These are phyloP conservation scores for Tauraco erythrolophus DNA, from an alignment of 2,113 vertebrate genomes.

Conservation along the genomic window DNA sequence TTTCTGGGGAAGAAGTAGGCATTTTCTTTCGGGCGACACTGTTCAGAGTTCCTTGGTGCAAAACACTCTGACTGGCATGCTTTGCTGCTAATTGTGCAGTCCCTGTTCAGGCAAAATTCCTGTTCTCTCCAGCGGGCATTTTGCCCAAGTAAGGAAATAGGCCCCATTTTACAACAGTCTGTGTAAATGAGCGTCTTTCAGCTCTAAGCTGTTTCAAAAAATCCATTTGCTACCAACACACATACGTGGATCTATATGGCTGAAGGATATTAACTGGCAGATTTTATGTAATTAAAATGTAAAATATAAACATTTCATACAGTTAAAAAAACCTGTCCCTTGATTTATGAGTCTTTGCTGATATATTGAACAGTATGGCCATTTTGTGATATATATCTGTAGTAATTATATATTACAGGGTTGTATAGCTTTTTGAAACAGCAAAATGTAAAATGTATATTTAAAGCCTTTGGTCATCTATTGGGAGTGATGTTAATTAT, in stretches of 20 bases:
- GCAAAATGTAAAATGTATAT: constrained; percentile 32
- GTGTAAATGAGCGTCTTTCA: background rate
- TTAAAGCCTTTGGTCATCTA: constrained; percentile 44
- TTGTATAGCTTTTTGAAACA: constrained; percentile 45
- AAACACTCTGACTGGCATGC: background rate
- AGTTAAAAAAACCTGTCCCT: background rate
- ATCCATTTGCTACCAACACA: background rate
- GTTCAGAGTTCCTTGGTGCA: background rate
- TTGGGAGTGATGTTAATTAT: constrained; percentile 32
- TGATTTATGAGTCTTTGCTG: constrained; percentile 21
- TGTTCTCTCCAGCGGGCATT: background rate
- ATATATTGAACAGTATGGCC: background rate
- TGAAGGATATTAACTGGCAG: background rate
- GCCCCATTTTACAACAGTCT: background rate
- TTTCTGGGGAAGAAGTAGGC: rapidly evolving
- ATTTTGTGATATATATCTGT: background rate
- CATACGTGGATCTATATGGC: background rate
- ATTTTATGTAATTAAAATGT: constrained; percentile 21
- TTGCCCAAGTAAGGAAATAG: constrained; percentile 11
- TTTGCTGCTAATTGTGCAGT: background rate
- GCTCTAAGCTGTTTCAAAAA: background rate
- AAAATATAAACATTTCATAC: background rate
- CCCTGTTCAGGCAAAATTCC: constrained; percentile 14
- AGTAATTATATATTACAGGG: constrained; percentile 18
- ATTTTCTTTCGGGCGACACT: background rate